phyloP scores from a whole-genome alignment of 2,113 vertebrate genomes.

The Atherinomorus stipes region DNA sequence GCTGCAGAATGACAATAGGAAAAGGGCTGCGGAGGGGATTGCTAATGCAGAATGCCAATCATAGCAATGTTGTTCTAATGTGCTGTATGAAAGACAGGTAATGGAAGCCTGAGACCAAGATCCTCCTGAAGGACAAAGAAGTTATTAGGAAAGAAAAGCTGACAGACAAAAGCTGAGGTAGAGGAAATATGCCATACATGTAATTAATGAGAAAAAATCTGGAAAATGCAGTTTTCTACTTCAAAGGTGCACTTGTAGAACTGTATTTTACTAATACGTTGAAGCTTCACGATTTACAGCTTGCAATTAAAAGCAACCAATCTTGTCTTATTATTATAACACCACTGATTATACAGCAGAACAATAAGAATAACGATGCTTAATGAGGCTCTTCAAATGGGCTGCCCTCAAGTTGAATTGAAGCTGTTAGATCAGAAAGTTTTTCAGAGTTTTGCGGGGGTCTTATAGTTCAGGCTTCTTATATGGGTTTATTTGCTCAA shows the following conservation, averaged over 20 bases:
- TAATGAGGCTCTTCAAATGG: conserved; percentile 67
- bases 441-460: conserved; percentile 72
- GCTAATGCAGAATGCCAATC: conserved; percentile 75
- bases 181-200: background rate
- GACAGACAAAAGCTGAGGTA: background rate
- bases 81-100: conserved; percentile 58
- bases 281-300: background rate
- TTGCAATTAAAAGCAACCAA: conserved; percentile 13
- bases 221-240: background rate
- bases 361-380: conserved; percentile 50
- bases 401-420: conserved; percentile 67
- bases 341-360: conserved; percentile 53
- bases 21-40: conserved; percentile 51
- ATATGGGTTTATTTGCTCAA: conserved; percentile 81
- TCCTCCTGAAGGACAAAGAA: conserved; percentile 54
- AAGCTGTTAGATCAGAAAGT: conserved; percentile 71
- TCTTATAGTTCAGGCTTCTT: conserved; percentile 77
- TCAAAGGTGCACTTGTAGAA: background rate
- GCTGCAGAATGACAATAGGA: conserved; percentile 75
- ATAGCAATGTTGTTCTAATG: conserved; percentile 62
- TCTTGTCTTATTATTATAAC: conserved; percentile 12
- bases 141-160: conserved; percentile 24
- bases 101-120: conserved; percentile 30
- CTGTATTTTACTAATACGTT: background rate
- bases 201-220: background rate